Percentiles rank a stretch among this genome's conserved stretches.
Evolutionary conservation across 2,888 invertebrate species (phyloP).

Genomic region (Dynastes tityus): DNA sequence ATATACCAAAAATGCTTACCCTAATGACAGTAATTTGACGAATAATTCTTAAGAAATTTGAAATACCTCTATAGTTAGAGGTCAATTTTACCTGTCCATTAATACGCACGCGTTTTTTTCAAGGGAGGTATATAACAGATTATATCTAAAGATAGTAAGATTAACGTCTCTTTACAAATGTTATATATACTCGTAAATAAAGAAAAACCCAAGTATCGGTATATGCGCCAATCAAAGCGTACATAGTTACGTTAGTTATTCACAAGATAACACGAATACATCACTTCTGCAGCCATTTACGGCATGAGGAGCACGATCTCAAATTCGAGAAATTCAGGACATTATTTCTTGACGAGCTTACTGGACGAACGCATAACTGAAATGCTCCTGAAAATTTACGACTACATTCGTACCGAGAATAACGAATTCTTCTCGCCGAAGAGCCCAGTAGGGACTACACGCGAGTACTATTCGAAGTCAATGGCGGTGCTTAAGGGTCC

Average conservation of each 20-base stretch:
- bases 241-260: conserved; percentile 1
- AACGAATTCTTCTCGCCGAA: conserved; percentile 35
- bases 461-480: neutral
- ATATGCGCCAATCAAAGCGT: neutral
- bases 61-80: no score
- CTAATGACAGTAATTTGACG: no score
- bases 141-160: no score
- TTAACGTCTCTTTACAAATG: no score
- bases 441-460: neutral
- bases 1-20: no score
- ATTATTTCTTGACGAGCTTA: conserved; percentile 37
- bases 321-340: conserved; percentile 17
- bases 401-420: neutral
- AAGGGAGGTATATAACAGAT: no score
- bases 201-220: neutral
- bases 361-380: conserved; percentile 30
- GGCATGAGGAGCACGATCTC: neutral
- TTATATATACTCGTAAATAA: no score
- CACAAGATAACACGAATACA: conserved; percentile 14
- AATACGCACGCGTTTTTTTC: no score
- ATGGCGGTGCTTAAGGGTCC: neutral
- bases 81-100: no score
- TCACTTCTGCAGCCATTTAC: neutral
- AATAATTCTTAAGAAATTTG: no score
- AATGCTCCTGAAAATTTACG: conserved; percentile 34